A percentile compares a stretch with the other conserved stretches of the same genome.
Evolutionary conservation across 2,113 vertebrate species (phyloP).

Genomic region (Bubo scandiacus): DNA sequence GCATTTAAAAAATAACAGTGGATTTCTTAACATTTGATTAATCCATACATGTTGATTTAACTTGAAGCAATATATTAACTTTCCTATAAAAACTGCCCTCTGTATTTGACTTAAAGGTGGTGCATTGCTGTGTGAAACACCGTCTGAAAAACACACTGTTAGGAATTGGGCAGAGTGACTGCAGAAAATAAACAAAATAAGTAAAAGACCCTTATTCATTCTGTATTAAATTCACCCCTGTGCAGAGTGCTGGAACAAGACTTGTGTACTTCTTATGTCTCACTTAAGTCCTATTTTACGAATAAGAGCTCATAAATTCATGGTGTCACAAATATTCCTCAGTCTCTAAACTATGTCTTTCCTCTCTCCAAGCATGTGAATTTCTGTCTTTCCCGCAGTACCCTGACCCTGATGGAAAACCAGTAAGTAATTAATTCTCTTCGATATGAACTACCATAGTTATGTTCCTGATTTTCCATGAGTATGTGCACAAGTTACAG

Average conservation of each 20-base stretch:
- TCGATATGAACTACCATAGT: not conserved
- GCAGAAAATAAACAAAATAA: constrained; percentile 24
- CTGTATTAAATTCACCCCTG: constrained; percentile 1
- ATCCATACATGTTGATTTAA: not conserved
- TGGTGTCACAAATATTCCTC: not conserved
- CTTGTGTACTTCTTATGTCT: not conserved
- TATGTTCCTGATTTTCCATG: not conserved
- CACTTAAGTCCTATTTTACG: not conserved
- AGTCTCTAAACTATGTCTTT: not conserved
- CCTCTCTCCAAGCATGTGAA: not conserved
- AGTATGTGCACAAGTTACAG: not conserved
- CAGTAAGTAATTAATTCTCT: not conserved
- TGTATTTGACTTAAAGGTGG: not conserved
- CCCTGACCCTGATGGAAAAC: not conserved
- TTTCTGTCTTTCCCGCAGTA: not conserved
- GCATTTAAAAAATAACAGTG: not conserved
- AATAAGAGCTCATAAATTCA: not conserved
- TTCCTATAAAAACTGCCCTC: not conserved
- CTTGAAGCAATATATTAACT: not conserved
- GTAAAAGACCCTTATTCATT: constrained; percentile 43
- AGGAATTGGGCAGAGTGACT: not conserved
- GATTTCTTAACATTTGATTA: not conserved
- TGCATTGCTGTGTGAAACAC: not conserved
- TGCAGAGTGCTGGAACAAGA: not conserved
- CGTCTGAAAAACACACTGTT: not conserved